A percentile compares a stretch with the other conserved stretches of the same genome.
phyloP scores from a whole-genome alignment of 2,113 vertebrate genomes.

The Passerina amoena region DNA sequence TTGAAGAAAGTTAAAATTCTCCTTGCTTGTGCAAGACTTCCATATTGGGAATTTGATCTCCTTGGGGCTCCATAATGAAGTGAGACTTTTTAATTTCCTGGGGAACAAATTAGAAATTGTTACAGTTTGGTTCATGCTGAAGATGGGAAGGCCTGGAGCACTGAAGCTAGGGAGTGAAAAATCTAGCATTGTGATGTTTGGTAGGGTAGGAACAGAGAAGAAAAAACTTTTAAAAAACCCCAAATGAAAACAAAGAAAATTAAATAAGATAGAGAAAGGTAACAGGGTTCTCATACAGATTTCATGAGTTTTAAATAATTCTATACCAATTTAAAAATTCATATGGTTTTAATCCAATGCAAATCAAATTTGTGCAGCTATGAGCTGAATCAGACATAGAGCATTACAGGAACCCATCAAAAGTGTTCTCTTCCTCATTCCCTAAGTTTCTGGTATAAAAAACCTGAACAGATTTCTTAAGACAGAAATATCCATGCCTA shows the following conservation, averaged over 20 bases:
- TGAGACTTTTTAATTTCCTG: neutral
- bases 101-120: neutral
- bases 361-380: neutral
- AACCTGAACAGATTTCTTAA: neutral
- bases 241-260: neutral
- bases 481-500: neutral
- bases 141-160: neutral
- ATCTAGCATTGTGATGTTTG: neutral
- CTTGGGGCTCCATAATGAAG: neutral
- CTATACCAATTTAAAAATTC: neutral
- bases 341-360: neutral
- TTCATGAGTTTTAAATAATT: neutral
- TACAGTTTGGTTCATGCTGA: neutral
- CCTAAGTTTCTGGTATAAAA: neutral
- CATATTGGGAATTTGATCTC: neutral
- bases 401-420: neutral
- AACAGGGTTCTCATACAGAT: neutral
- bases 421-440: neutral
- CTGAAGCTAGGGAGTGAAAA: neutral
- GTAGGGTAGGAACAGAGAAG: neutral
- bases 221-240: accelerated
- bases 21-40: neutral
- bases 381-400: neutral
- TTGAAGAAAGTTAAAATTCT: neutral
- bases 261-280: neutral